Evolutionary conservation across 2,113 vertebrate genomes (phyloP), one percentile per base, ranked within the genome.

Genomic region (Mohoua ochrocephala): DNA sequence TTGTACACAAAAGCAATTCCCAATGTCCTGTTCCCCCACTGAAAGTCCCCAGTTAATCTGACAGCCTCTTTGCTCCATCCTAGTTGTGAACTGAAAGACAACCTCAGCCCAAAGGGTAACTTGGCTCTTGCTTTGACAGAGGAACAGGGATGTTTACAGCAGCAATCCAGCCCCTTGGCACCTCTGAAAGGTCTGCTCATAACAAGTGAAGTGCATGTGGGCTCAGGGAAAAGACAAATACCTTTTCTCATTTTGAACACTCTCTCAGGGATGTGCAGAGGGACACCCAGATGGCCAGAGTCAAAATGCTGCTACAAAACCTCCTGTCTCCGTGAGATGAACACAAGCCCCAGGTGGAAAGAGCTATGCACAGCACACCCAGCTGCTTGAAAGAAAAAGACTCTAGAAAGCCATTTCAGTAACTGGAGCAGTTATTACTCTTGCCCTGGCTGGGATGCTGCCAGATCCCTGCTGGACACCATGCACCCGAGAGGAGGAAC

Each of bases 401-500:
- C 53, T 15, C 47, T 45, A 59, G 74, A 85, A 89, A 80, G 64
- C 35, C 60, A 56, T 84, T 91, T 41, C 45, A 65, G 84, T 70
- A 85, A 56, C n/a, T 81, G 77, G 60, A 83, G 33, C 44, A 70
- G 78, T 80, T 67, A 83, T 67, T 64, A 42, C 27, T 76, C 68
- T 71, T 81, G 63, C 13, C 30, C 27, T 54, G 39, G 17, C 9
- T 8, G 52, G 20, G 33, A 57, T 44, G 61, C 47, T 65, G 68
- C 53, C n/a, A 45, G 42, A 27, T 35, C 23, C 30, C 80, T 47
- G 59, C n/a, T 73, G 85, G 63, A 12, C 19, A 80, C 33, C 44
- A 3, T 1, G 2, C 0, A 2, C 9, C 1, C 0, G 2, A 45
- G 28, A 63, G 33, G 39, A 77, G 24, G 49, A 70, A 2, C 9